Conservation (phyloP, 2,113 vertebrate genomes). For the Sphaerodactylus townsendi region DNA sequence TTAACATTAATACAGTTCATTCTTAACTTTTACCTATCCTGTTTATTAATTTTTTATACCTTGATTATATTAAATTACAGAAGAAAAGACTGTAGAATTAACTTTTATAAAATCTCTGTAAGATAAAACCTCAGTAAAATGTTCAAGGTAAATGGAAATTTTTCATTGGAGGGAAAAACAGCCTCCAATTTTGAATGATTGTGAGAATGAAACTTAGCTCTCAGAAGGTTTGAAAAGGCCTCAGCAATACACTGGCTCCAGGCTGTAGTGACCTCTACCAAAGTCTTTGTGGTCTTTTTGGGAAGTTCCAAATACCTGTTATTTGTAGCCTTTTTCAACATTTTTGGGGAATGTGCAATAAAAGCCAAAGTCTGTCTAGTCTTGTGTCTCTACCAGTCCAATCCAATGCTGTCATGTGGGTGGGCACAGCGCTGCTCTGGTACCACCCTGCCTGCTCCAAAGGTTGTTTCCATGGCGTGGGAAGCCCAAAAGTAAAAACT, state of each 20-base stretch:
- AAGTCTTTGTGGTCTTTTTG: neutral
- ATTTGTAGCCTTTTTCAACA: too few species aligned
- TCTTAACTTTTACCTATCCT: slow-evolving; percentile 44
- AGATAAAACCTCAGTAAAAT: slow-evolving; percentile 21
- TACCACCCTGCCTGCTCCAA: too few species aligned
- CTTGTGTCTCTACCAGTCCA: too few species aligned
- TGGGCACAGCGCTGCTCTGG: too few species aligned
- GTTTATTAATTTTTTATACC: slow-evolving; percentile 40
- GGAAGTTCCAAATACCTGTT: neutral
- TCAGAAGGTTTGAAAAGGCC: neutral
- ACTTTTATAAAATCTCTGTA: slow-evolving; percentile 39
- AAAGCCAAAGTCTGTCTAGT: too few species aligned
- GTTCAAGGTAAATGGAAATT: neutral
- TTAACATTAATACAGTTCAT: slow-evolving; percentile 55
- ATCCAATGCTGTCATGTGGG: too few species aligned
- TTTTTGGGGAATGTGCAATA: too few species aligned
- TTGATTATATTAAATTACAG: slow-evolving; percentile 48
- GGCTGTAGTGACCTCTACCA: neutral
- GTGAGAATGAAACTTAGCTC: neutral
- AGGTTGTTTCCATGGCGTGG: too few species aligned
- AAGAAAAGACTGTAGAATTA: slow-evolving; percentile 21
- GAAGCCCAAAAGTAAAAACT: too few species aligned
- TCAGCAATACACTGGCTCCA: neutral
- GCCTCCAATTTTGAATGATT: neutral
- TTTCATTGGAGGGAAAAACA: neutral